phyloP scores from a whole-genome alignment of 92 coral and sea anemone species.

The Porites cylindrica region DNA sequence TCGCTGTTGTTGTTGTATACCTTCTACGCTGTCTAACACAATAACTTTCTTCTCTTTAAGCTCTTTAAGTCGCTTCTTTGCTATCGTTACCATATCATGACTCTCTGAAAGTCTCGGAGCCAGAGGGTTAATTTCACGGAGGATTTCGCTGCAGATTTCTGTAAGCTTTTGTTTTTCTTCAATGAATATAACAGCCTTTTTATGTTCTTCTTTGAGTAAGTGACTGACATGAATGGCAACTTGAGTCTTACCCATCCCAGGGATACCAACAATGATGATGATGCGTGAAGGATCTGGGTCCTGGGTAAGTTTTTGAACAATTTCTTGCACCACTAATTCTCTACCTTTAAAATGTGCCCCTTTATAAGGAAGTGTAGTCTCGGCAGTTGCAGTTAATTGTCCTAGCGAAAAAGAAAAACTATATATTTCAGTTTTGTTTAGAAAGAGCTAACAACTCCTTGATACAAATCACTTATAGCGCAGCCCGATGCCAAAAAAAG shows the following conservation, averaged over 20 bases:
- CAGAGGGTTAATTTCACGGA: not conserved
- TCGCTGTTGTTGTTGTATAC: constrained; percentile 20
- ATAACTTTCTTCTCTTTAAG: constrained; percentile 34
- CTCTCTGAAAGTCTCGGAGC: not conserved
- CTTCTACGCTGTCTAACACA: constrained; percentile 66
- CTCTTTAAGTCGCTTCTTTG: constrained; percentile 17
- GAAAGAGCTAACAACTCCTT: too few relatives aligned
- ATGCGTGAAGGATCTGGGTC: not conserved
- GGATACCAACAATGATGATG: constrained; percentile 28
- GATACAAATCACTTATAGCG: too few relatives aligned
- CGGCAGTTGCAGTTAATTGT: not conserved
- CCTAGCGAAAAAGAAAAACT: not conserved
- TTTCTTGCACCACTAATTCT: not conserved
- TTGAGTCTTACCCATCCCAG: constrained; percentile 61
- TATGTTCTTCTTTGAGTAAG: not conserved
- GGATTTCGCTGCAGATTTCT: constrained; percentile 28
- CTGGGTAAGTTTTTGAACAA: not conserved
- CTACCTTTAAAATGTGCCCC: not conserved
- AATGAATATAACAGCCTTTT: constrained; percentile 21
- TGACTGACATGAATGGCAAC: constrained; percentile 62
- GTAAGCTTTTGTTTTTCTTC: not conserved
- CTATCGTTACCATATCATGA: constrained; percentile 39
- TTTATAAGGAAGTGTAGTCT: not conserved
- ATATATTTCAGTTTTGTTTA: too few relatives aligned
- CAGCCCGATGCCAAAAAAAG: too few relatives aligned